These are phyloP conservation scores for Pissodes strobi DNA, from an alignment of 1,140 invertebrate genomes.

Conservation along the genomic window DNA sequence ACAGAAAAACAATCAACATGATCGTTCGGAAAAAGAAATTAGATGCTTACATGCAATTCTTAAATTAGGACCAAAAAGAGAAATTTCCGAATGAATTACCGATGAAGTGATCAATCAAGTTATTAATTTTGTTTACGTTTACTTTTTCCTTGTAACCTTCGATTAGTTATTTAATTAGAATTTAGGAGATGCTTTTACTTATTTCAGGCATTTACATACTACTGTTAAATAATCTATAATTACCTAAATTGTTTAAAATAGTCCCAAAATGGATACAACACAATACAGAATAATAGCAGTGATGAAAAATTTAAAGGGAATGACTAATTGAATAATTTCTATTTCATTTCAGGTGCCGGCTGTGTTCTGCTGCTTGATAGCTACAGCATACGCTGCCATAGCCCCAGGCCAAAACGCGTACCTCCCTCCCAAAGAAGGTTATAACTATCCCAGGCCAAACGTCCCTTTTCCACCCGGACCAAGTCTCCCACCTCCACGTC, in stretches of 20 bases:
- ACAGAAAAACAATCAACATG: too few relatives aligned
- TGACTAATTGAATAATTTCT: slow-evolving; percentile 7
- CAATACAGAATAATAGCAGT: too few relatives aligned
- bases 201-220: too few relatives aligned
- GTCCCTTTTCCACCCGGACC: slow-evolving; percentile 61
- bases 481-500: slow-evolving; percentile 37
- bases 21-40: too few relatives aligned
- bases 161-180: background rate
- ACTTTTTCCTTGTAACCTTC: background rate
- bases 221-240: too few relatives aligned
- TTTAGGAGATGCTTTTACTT: too few relatives aligned
- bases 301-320: background rate
- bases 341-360: slow-evolving; percentile 49
- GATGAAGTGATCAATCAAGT: background rate
- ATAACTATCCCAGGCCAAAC: slow-evolving; percentile 62
- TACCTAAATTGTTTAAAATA: too few relatives aligned
- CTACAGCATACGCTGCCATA: slow-evolving; percentile 51
- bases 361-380: slow-evolving; percentile 55
- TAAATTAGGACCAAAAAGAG: slow-evolving; percentile 6
- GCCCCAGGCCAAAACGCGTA: slow-evolving; percentile 64
- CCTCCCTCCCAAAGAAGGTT: slow-evolving; percentile 63
- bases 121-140: background rate
- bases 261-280: too few relatives aligned
- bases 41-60: background rate
- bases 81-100: background rate